phyloP scores from a whole-genome alignment of 2,113 vertebrate species.

The Sminthopsis crassicaudata region DNA sequence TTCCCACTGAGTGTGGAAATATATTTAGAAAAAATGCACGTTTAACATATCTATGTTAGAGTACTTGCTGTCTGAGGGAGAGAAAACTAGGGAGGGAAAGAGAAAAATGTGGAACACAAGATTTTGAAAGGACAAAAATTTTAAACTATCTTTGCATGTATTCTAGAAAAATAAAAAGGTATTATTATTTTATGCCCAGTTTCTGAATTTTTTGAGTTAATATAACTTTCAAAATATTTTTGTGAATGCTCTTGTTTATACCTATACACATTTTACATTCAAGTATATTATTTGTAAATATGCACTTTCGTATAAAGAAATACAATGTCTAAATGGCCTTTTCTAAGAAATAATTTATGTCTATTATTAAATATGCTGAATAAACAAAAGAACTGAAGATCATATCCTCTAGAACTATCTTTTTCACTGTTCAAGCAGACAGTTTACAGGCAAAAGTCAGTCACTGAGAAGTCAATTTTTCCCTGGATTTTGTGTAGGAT shows the following conservation, averaged over 20 bases:
- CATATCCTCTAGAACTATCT: not conserved
- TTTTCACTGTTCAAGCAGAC: accelerated
- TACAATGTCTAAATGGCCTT: not conserved
- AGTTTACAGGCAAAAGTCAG: not conserved
- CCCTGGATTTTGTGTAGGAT: not conserved
- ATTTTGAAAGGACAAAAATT: too few species aligned
- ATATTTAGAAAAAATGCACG: too few species aligned
- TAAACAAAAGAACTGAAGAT: not conserved
- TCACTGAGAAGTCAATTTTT: not conserved
- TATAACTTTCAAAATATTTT: not conserved
- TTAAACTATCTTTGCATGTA: too few species aligned
- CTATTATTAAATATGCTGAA: not conserved
- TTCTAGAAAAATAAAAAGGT: too few species aligned
- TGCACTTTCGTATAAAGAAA: not conserved
- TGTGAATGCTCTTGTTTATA: not conserved
- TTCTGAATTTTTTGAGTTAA: not conserved
- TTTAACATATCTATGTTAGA: too few species aligned
- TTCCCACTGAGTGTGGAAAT: too few species aligned
- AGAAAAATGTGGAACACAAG: too few species aligned
- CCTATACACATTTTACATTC: not conserved
- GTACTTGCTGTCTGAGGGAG: too few species aligned
- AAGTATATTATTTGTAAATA: too few species aligned
- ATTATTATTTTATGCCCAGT: not conserved
- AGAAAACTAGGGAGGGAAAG: too few species aligned
- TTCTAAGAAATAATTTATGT: constrained; percentile 5